Conservation (phyloP, 2,888 invertebrate species). For the Chrysotoxum bicinctum region DNA sequence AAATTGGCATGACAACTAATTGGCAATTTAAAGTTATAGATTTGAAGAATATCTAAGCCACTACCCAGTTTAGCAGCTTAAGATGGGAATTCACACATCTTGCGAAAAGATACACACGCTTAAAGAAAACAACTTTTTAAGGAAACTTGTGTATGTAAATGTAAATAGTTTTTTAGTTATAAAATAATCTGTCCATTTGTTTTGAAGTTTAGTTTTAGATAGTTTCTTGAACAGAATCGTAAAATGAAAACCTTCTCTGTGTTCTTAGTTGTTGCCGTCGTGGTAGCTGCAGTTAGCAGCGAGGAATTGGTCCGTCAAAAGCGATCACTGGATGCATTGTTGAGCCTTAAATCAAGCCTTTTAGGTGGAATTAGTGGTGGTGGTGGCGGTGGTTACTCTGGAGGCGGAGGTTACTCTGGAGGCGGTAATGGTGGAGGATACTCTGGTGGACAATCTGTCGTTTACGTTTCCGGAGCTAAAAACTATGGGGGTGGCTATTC, state of each 20-base stretch:
- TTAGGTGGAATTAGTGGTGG: neutral
- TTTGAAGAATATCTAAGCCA: slow-evolving; percentile 27
- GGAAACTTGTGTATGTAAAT: slow-evolving; percentile 25
- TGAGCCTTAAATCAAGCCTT: slow-evolving; percentile 16
- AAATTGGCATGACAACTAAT: slow-evolving; percentile 52
- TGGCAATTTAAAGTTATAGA: slow-evolving; percentile 1
- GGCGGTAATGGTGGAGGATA: neutral
- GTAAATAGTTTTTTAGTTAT: slow-evolving; percentile 67
- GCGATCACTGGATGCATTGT: slow-evolving; percentile 33
- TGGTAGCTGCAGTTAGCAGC: slow-evolving; percentile 27
- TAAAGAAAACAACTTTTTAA: neutral
- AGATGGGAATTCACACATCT: neutral
- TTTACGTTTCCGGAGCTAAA: neutral
- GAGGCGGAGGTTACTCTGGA: slow-evolving; percentile 21
- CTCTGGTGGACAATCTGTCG: neutral
- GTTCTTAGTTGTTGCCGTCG: slow-evolving; percentile 41
- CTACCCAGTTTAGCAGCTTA: slow-evolving; percentile 16
- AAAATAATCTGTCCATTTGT: slow-evolving; percentile 74
- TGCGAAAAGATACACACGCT: slow-evolving; percentile 41
- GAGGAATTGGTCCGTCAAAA: slow-evolving; percentile 44
- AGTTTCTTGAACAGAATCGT: slow-evolving; percentile 65
- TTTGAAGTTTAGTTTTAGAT: slow-evolving; percentile 76
- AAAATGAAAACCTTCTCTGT: slow-evolving; percentile 54
- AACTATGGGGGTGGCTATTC: neutral
- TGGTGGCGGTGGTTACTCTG: neutral